phyloP scores from a whole-genome alignment of 1,140 invertebrate species.

The Polypedilum pembai region DNA sequence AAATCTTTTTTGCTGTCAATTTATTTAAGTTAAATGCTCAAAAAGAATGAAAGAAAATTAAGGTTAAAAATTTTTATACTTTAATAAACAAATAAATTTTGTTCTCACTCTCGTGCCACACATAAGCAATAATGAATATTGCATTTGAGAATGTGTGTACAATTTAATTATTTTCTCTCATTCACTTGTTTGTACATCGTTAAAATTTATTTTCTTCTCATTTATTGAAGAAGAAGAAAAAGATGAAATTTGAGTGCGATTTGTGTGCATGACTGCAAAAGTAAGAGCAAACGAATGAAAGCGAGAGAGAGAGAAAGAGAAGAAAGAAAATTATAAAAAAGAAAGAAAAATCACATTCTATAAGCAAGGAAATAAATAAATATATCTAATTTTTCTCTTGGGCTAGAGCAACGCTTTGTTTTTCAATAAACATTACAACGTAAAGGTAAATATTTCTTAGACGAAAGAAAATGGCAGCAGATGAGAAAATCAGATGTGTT shows the following conservation, averaged over 20 bases:
- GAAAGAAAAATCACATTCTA: slow-evolving; percentile 1
- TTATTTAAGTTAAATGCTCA: too few relatives aligned
- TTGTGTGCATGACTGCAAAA: neutral
- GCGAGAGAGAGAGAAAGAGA: neutral
- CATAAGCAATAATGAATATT: neutral
- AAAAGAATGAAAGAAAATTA: neutral
- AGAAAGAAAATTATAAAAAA: neutral
- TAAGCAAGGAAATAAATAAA: neutral
- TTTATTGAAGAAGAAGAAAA: too few relatives aligned
- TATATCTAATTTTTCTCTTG: slow-evolving; percentile 14
- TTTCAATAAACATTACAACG: slow-evolving; percentile 12
- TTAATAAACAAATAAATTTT: neutral
- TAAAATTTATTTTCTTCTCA: too few relatives aligned
- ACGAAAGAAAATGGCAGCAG: neutral
- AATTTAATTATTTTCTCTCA: neutral
- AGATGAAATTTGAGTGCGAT: too few relatives aligned
- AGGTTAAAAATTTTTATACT: neutral
- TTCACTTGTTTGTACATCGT: neutral
- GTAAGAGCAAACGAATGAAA: neutral
- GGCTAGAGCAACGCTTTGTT: neutral
- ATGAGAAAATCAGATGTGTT: neutral
- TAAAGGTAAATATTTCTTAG: slow-evolving; percentile 7
- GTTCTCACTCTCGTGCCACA: neutral
- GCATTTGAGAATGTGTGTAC: slow-evolving; percentile 1
- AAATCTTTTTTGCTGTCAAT: too few relatives aligned